A percentile compares a stretch with the other conserved stretches of the same genome.
These are phyloP conservation scores for Crocuta crocuta DNA, from an alignment of 2,113 vertebrate species.

Conservation along the genomic window DNA sequence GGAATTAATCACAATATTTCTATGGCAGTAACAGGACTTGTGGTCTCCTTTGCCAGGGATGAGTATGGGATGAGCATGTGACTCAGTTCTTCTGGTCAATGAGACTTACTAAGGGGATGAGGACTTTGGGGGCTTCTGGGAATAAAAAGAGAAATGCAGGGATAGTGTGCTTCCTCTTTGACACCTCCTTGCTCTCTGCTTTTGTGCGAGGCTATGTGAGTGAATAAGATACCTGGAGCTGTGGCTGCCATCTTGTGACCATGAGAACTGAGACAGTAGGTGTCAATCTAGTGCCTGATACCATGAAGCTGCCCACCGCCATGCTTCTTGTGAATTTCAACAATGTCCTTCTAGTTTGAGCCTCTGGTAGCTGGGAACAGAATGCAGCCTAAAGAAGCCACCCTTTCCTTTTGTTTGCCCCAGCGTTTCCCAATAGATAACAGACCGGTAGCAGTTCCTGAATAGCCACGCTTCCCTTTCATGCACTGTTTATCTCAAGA, in stretches of 20 bases:
- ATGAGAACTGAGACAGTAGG: not conserved
- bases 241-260: not conserved
- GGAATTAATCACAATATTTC: not conserved
- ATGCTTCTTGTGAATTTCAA: not conserved
- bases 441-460: not conserved
- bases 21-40: not conserved
- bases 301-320: rapidly evolving
- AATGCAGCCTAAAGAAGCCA: not conserved
- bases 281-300: rapidly evolving
- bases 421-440: not conserved
- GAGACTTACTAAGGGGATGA: not conserved
- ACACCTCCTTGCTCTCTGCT: not conserved
- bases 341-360: not conserved
- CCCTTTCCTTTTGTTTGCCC: not conserved
- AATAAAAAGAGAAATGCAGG: not conserved
- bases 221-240: not conserved
- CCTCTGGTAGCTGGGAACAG: too few relatives aligned
- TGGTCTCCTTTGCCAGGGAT: not conserved
- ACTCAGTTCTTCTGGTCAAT: not conserved
- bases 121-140: not conserved
- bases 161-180: not conserved
- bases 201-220: not conserved
- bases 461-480: not conserved
- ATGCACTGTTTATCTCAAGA: not conserved
- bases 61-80: not conserved